Conservation (phyloP, 2,797 vertebrate species). For the Jordanella pulchra region DNA sequence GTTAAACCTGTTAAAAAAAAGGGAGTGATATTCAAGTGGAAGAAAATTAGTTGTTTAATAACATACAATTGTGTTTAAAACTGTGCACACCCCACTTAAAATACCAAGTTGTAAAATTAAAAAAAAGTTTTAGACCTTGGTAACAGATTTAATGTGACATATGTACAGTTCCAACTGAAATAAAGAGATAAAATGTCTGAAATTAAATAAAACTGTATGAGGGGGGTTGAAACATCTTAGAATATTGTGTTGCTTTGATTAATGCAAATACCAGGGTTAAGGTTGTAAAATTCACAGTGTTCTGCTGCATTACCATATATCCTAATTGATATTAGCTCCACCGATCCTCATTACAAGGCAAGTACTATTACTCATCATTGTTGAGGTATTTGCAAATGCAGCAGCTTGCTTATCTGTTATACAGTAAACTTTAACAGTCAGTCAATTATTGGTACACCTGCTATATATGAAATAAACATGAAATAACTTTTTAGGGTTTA, state of each 20-base stretch:
- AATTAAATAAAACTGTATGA: not conserved
- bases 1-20: not conserved
- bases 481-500: not conserved
- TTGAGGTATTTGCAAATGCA: not conserved
- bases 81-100: not conserved
- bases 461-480: not conserved
- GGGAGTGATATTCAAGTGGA: not conserved
- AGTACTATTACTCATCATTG: not conserved
- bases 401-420: not conserved
- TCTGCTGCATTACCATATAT: not conserved
- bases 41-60: not conserved
- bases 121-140: not conserved
- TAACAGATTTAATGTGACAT: not conserved
- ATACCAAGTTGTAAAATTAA: not conserved
- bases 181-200: not conserved
- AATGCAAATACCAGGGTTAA: not conserved
- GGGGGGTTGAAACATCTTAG: not conserved
- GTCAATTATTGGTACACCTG: not conserved
- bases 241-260: not conserved
- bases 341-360: not conserved
- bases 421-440: not conserved
- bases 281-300: not conserved
- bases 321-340: not conserved
- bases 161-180: not conserved
- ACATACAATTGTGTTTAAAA: not conserved